Percentiles rank a stretch among this genome's conserved stretches.
Evolutionary conservation across 2,113 vertebrate genomes (phyloP).

Genomic region (Leucoraja erinaceus): DNA sequence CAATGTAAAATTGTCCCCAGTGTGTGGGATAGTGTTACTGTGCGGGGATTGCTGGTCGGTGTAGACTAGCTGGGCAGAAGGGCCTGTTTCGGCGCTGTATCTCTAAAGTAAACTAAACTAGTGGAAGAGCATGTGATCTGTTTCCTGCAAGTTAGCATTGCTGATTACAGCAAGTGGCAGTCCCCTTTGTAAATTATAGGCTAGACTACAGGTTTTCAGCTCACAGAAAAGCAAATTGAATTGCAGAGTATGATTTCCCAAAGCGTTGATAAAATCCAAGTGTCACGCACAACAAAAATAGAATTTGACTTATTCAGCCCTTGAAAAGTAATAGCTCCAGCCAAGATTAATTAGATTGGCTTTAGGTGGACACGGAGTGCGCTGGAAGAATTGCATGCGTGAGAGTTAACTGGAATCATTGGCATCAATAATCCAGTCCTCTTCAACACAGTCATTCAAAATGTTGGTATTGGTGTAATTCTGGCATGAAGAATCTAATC

Average conservation of each 20-base stretch:
- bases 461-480: background rate
- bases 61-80: too few relatives aligned
- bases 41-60: too few relatives aligned
- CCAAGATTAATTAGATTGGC: background rate
- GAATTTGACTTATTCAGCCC: background rate
- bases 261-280: background rate
- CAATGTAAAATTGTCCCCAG: too few relatives aligned
- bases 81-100: too few relatives aligned
- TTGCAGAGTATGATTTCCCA: background rate
- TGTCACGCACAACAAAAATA: background rate
- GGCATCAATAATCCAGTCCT: background rate
- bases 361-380: background rate
- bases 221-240: background rate
- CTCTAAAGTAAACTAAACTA: background rate
- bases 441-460: background rate
- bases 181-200: background rate
- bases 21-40: too few relatives aligned
- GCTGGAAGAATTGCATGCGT: background rate
- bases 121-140: background rate
- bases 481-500: background rate
- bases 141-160: background rate
- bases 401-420: background rate
- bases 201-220: background rate
- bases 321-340: background rate
- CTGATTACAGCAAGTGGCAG: background rate